These are phyloP conservation scores for Leptinotarsa tumamoca DNA, from an alignment of 2,888 invertebrate genomes.

Conservation along the genomic window DNA sequence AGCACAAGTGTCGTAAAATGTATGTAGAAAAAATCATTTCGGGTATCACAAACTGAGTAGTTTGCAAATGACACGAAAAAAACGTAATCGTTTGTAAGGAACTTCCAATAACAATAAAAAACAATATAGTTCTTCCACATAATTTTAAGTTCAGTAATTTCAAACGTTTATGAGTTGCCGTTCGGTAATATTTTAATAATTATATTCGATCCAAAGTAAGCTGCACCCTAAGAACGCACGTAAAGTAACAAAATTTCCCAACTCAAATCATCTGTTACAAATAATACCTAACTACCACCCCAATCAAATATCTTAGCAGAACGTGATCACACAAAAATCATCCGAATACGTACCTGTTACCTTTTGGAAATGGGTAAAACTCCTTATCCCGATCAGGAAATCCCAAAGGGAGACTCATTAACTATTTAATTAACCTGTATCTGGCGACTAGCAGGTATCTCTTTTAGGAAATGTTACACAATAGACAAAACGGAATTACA, in stretches of 20 bases:
- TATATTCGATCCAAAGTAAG: too few species aligned
- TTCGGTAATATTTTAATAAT: too few species aligned
- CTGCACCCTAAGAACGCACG: neutral
- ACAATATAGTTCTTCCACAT: too few species aligned
- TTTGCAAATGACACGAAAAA: too few species aligned
- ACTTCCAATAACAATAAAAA: too few species aligned
- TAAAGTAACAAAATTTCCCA: neutral
- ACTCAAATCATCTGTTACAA: slow-evolving; percentile 1
- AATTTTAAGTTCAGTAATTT: too few species aligned
- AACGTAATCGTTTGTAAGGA: too few species aligned
- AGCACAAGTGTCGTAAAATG: too few species aligned
- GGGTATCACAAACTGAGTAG: too few species aligned
- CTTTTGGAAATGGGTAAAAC: slow-evolving; percentile 21
- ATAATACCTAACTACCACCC: neutral
- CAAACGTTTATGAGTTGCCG: too few species aligned
- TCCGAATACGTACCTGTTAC: slow-evolving; percentile 6
- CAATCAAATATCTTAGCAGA: slow-evolving; percentile 5
- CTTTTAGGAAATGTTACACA: slow-evolving; percentile 18
- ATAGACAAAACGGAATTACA: slow-evolving; percentile 8
- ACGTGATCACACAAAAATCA: slow-evolving; percentile 9
- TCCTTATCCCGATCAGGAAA: slow-evolving; percentile 11
- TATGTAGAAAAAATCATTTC: too few species aligned
- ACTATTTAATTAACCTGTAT: slow-evolving; percentile 6
- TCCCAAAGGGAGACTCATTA: slow-evolving; percentile 12
- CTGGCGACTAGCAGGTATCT: slow-evolving; percentile 7